phyloP scores from a whole-genome alignment of 2,113 vertebrate species.

The Alligator sinensis region DNA sequence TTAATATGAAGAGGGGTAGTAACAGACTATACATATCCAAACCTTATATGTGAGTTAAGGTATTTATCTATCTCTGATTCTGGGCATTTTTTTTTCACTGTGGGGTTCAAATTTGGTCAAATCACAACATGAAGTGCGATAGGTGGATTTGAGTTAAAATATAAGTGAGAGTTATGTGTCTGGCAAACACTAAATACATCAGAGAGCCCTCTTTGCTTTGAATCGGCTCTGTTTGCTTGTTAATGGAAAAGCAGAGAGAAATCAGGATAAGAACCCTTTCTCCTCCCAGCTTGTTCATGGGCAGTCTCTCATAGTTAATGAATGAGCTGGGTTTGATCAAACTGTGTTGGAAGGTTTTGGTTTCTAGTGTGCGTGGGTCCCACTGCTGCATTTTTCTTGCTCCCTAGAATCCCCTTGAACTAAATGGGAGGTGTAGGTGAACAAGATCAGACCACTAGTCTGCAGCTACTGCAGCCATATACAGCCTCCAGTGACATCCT shows the following conservation, averaged over 20 bases:
- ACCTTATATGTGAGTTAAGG: background rate
- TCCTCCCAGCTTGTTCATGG: background rate
- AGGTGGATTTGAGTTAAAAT: constrained; percentile 22
- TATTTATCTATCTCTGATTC: constrained; percentile 49
- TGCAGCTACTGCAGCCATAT: constrained; percentile 67
- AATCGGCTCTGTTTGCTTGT: constrained; percentile 20
- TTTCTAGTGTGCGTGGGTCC: constrained; percentile 35
- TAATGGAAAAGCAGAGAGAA: constrained; percentile 42
- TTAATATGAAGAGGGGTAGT: constrained; percentile 10
- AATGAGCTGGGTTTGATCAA: constrained; percentile 59
- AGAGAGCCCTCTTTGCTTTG: constrained; percentile 21
- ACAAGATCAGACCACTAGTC: constrained; percentile 62
- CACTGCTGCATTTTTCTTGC: constrained; percentile 14
- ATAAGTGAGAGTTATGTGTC: background rate
- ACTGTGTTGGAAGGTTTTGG: constrained; percentile 16
- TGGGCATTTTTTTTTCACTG: background rate
- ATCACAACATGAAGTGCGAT: background rate
- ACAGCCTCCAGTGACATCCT: constrained; percentile 55
- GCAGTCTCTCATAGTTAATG: constrained; percentile 48
- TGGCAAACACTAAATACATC: constrained; percentile 5
- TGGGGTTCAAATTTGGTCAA: constrained; percentile 36
- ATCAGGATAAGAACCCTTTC: constrained; percentile 39
- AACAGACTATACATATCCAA: constrained; percentile 55
- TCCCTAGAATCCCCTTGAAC: constrained; percentile 54
- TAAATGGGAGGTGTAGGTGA: constrained; percentile 68